Base-by-base conservation (phyloP, 2,888 invertebrate genomes). In the Empis stercorea region DNA sequence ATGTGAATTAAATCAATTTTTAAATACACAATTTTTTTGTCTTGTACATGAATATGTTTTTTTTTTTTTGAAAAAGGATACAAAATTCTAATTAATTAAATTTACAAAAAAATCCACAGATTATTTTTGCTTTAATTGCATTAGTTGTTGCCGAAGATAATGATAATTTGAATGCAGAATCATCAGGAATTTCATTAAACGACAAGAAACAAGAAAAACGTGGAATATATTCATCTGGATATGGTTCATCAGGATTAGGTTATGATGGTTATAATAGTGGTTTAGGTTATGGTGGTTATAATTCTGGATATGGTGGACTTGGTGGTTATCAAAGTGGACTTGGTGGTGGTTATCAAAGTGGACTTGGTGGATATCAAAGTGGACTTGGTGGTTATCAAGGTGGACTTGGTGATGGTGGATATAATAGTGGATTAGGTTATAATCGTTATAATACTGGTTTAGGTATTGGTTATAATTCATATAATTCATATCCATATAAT, bases 161-260 rank as follows among this genome's bases (percentile, higher is more conserved):
- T 27, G 23, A 27, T 27, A 27, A 27, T 27, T 2, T 27, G 2
- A 4, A 27, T 27, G 2, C 23, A 27, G 23, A 27, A 7, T 27
- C 23, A 7, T 27, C 23, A 6, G 5, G 2, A 27, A 27, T 4
- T 37, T 14, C 27, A n/a, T 10, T 27, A 14, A 27, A 9, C 14
- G 17, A 37, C 2, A 50, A 50, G 30, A 47, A 47, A 39, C 50
- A 47, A 32, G 50, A 47, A 20, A 50, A 50, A 45, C 44, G 50
- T 43, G 47, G 47, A 34, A 38, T 50, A 30, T 50, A 50, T 32
- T 14, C 43, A 17, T 20, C 10, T 39, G 39, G 39, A n/a, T 23
- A 39, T 39, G 20, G 20, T 39, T 36, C 36, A 11, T 20, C 40
- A 10, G 23, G 23, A 14, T 27, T 17, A 17, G 40, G 40, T 23